phyloP scores from a whole-genome alignment of 2,888 invertebrate species.

The Eupithecia inturbata region DNA sequence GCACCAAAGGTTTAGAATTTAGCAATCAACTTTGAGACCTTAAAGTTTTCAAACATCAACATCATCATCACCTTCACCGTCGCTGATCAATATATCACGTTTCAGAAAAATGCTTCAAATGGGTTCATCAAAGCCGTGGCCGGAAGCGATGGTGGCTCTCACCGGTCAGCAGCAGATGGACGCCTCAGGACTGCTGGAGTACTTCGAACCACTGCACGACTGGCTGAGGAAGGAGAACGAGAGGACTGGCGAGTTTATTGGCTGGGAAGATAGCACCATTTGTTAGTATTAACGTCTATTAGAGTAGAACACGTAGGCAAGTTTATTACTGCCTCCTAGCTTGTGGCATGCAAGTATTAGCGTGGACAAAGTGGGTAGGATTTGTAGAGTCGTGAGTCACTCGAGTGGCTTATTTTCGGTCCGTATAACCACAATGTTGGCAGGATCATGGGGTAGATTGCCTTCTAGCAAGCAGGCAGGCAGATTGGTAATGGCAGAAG shows the following conservation, averaged over 20 bases:
- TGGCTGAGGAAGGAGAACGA: constrained; percentile 88
- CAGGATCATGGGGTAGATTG: too few relatives aligned
- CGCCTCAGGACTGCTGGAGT: constrained; percentile 87
- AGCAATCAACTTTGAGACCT: too few relatives aligned
- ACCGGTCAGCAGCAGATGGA: constrained; percentile 90
- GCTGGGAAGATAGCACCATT: constrained; percentile 82
- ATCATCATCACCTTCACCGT: not conserved
- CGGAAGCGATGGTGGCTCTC: constrained; percentile 89
- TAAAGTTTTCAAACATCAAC: too few relatives aligned
- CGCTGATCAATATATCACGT: not conserved
- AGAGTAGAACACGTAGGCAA: not conserved
- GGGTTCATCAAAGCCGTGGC: constrained; percentile 88
- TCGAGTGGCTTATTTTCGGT: too few relatives aligned
- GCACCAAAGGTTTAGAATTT: too few relatives aligned
- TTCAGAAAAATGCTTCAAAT: constrained; percentile 85
- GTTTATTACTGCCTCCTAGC: not conserved
- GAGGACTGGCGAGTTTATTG: constrained; percentile 83
- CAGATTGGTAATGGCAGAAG: too few relatives aligned
- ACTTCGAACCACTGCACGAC: constrained; percentile 87
- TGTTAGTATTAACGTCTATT: constrained; percentile 59
- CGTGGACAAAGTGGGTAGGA: too few relatives aligned
- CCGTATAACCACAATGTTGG: too few relatives aligned
- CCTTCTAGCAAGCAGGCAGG: too few relatives aligned
- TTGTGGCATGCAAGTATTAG: too few relatives aligned
- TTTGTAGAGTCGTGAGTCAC: too few relatives aligned